These are phyloP conservation scores for Thymelicus acteon DNA, from an alignment of 2,888 invertebrate species.

Conservation along the genomic window DNA sequence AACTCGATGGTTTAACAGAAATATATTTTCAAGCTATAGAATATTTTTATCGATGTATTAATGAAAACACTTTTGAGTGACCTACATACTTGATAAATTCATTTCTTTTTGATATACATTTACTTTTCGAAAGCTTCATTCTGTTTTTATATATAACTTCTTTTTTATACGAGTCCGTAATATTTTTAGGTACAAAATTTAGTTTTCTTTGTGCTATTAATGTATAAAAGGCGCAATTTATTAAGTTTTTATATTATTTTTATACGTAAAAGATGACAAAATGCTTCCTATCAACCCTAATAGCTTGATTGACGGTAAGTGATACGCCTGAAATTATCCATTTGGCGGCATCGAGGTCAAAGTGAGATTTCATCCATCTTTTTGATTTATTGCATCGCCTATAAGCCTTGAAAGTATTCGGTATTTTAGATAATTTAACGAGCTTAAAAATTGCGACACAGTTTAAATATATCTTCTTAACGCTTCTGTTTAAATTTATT, in stretches of 20 bases:
- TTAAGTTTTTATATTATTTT: not conserved
- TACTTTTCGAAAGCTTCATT: not conserved
- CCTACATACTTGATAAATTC: no score
- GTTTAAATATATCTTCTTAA: slow-evolving; percentile 2
- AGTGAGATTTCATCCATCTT: slow-evolving; percentile 44
- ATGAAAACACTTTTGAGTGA: not conserved
- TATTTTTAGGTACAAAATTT: slow-evolving; percentile 5
- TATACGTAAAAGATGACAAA: slow-evolving; percentile 13
- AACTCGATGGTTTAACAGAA: not conserved
- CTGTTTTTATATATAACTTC: not conserved
- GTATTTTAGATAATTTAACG: slow-evolving; percentile 17
- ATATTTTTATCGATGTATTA: slow-evolving; percentile 3
- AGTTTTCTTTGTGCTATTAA: not conserved
- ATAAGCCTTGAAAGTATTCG: slow-evolving; percentile 38
- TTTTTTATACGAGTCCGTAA: not conserved
- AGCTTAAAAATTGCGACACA: slow-evolving; percentile 25
- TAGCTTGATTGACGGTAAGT: slow-evolving; percentile 33
- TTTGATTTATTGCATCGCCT: slow-evolving; percentile 46
- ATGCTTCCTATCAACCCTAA: slow-evolving; percentile 21
- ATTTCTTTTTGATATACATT: not conserved
- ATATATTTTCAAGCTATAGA: not conserved
- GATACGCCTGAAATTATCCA: slow-evolving; percentile 43
- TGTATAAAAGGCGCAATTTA: not conserved
- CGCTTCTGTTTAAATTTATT: no score
- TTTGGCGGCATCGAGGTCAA: slow-evolving; percentile 39